Evolutionary conservation across 2,113 vertebrate species (phyloP).

Genomic region (Crotophaga sulcirostris): DNA sequence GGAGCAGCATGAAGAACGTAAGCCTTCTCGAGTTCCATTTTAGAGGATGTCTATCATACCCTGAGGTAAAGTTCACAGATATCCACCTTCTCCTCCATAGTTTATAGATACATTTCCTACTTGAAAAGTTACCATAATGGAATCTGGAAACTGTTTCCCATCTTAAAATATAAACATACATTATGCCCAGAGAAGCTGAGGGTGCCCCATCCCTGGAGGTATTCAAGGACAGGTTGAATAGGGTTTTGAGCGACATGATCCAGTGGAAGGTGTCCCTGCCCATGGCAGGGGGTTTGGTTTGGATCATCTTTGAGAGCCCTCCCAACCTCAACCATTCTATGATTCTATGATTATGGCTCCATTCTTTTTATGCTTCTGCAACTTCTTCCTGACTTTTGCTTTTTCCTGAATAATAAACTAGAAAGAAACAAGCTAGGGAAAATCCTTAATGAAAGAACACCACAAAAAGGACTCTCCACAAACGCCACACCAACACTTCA

Average conservation of each 20-base stretch:
- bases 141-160: not conserved
- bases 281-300: too few relatives aligned
- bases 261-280: too few relatives aligned
- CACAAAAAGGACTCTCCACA: not conserved
- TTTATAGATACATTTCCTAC: not conserved
- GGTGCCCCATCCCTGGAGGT: too few relatives aligned
- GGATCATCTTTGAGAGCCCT: too few relatives aligned
- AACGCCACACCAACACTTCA: not conserved
- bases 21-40: not conserved
- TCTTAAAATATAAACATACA: not conserved
- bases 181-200: not conserved
- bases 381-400: not conserved
- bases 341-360: not conserved
- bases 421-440: not conserved
- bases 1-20: not conserved
- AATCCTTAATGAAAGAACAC: not conserved
- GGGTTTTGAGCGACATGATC: too few relatives aligned
- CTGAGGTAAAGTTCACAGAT: not conserved
- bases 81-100: not conserved
- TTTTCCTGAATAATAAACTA: not conserved
- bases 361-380: not conserved
- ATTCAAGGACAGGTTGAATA: too few relatives aligned
- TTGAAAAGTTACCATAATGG: not conserved
- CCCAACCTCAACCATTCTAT: too few relatives aligned
- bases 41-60: not conserved